phyloP scores from a whole-genome alignment of 2,797 vertebrate species.

The Phoebastria nigripes region DNA sequence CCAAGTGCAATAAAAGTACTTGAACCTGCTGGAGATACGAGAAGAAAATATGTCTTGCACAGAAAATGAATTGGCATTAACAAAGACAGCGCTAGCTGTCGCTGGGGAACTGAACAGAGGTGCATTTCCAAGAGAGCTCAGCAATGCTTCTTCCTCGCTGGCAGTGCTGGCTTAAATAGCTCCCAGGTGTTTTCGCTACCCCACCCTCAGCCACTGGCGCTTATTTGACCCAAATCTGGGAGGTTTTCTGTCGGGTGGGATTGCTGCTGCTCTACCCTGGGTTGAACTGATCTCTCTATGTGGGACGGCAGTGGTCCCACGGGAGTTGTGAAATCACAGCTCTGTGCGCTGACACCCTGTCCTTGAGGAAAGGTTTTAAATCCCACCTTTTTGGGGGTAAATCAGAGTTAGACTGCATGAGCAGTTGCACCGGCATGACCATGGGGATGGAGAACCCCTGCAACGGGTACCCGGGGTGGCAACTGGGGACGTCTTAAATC shows the following conservation, averaged over 20 bases:
- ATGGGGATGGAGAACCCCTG: background rate
- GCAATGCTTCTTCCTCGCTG: background rate
- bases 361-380: background rate
- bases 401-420: background rate
- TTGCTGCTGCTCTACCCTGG: background rate
- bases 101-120: background rate
- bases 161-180: background rate
- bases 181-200: background rate
- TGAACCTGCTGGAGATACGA: background rate
- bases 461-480: accelerated
- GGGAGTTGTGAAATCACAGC: background rate
- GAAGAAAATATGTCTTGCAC: constrained; percentile 11
- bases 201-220: background rate
- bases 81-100: background rate
- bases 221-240: background rate
- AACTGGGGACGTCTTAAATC: background rate
- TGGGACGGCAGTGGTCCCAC: accelerated
- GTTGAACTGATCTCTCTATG: background rate
- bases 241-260: background rate
- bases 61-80: background rate
- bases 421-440: background rate
- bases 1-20: background rate
- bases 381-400: background rate
- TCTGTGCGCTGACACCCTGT: background rate
- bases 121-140: background rate